phyloP scores from a whole-genome alignment of 2,113 vertebrate species.

The Lates calcarifer region DNA sequence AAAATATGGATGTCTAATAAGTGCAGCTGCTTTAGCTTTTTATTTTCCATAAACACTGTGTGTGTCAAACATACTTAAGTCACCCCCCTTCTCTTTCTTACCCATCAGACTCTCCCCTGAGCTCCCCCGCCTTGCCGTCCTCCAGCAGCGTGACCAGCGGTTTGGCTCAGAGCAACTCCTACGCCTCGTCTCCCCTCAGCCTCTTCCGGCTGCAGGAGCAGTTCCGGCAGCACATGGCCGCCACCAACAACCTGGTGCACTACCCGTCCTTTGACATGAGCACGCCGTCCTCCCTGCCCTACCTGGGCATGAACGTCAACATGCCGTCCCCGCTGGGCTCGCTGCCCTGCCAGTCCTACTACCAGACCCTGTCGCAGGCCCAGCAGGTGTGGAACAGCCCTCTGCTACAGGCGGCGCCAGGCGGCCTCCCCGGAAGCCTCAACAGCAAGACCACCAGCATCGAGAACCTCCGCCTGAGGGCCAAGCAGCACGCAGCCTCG shows the following conservation, averaged over 20 bases:
- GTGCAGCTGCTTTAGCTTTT: not conserved
- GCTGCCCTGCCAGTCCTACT: constrained; percentile 97
- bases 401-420: constrained; percentile 89
- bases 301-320: constrained; percentile 96
- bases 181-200: constrained; percentile 97
- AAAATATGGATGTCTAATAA: constrained; percentile 21
- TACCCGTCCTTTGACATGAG: constrained; percentile 98
- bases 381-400: constrained; percentile 97
- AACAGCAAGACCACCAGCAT: constrained; percentile 99
- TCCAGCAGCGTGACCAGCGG: constrained; percentile 83
- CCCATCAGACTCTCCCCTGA: constrained; percentile 89
- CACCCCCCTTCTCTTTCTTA: constrained; percentile 38
- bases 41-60: not conserved
- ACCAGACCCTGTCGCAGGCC: constrained; percentile 95
- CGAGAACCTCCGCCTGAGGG: constrained; percentile 96
- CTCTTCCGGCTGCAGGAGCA: constrained; percentile 99
- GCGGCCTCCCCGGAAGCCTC: constrained; percentile 86
- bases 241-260: constrained; percentile 98
- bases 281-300: constrained; percentile 91
- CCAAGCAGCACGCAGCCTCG: constrained; percentile 97
- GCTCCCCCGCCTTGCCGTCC: constrained; percentile 84
- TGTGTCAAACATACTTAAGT: constrained; percentile 7
- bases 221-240: constrained; percentile 99
- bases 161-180: constrained; percentile 92
- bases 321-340: constrained; percentile 92